Evolutionary conservation across 2,797 vertebrate species (phyloP).

Genomic region (Paedocypris micromegethes): DNA sequence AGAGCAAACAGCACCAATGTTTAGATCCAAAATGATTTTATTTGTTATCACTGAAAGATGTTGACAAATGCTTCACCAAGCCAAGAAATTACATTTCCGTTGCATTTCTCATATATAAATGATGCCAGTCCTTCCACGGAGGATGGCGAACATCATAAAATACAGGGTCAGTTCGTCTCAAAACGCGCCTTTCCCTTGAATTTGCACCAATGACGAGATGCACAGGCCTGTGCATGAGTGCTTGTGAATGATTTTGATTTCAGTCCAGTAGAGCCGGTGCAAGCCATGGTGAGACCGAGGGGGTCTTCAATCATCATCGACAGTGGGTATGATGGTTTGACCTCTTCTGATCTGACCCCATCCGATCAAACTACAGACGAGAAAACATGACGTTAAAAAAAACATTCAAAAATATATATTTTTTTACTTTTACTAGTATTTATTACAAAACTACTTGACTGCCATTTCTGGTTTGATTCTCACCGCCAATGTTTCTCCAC

Average conservation of each 20-base stretch:
- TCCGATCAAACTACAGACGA: slow-evolving; percentile 84
- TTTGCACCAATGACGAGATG: slow-evolving; percentile 23
- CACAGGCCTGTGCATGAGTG: slow-evolving; percentile 36
- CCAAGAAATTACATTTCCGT: slow-evolving; percentile 38
- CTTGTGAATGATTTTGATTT: slow-evolving; percentile 45
- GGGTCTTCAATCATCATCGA: slow-evolving; percentile 87
- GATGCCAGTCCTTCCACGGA: slow-evolving; percentile 45
- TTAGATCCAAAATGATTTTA: slow-evolving; percentile 65
- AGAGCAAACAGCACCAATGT: not conserved
- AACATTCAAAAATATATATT: not conserved
- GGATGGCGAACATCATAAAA: slow-evolving; percentile 43
- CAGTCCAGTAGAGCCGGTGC: slow-evolving; percentile 31
- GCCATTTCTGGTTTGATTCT: slow-evolving; percentile 49
- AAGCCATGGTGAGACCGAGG: slow-evolving; percentile 28
- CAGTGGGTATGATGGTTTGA: slow-evolving; percentile 96
- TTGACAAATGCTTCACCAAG: slow-evolving; percentile 41
- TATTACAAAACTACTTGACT: too few species aligned
- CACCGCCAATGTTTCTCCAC: slow-evolving; percentile 99
- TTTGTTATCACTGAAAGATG: slow-evolving; percentile 56
- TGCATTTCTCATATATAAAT: slow-evolving; percentile 46
- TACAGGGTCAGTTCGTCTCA: slow-evolving; percentile 35
- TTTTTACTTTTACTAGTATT: too few species aligned
- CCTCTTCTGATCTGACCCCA: slow-evolving; percentile 99
- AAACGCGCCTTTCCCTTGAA: slow-evolving; percentile 25
- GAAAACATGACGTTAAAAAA: not conserved